Base-by-base conservation (phyloP, 1,140 invertebrate species). In the Vollenhovia emeryi region DNA sequence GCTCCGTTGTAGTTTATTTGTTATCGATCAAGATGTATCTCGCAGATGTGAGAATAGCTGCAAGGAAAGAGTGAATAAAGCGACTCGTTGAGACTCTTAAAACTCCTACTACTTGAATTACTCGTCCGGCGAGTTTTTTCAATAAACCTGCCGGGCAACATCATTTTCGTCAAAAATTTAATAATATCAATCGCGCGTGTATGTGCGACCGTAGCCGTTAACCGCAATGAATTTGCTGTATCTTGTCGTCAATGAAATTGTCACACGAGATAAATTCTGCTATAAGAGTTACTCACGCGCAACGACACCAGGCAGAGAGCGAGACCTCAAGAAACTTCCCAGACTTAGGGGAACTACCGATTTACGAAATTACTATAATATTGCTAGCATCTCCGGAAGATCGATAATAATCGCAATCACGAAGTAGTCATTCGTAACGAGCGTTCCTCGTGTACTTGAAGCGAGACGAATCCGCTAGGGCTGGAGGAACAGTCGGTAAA, bases 401-500 rank as follows among this genome's bases (percentile, higher is more conserved):
- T 88, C 87, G 84, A 86, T 83, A 86, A 89, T 83, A 84, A 89
- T 86, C 84, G 84, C 62, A 68, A 88, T 88, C 64, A 79, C 71
- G 75, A 75, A 82, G 66, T 82, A 82, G 66, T 82, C 78, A 82
- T 27, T 82, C 78, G 78, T 82, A 82, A 82, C 64, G 36, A 82
- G 66, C 50, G n/a, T n/a, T n/a, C n/a, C n/a, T n/a, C n/a, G 62
- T 79, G 60, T 52, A 79, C 75, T 15, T 76, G 71, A 59, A 74
- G 71, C 80, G 71, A 84, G 33, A 84, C 69, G 57, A 64, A 84
- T 84, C 71, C 55, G 43, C 40, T 43, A 64, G 15, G 13, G 40
- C 11, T 73, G n/a, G n/a, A 60, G 30, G n/a, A 60, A 75, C 5
- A 52, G 11, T 8, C 9, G 4, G 9, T 33, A 18, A 60, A 40